Evolutionary conservation across 2,888 invertebrate genomes (phyloP).

Genomic region (Dryocosmus kuriphilus): DNA sequence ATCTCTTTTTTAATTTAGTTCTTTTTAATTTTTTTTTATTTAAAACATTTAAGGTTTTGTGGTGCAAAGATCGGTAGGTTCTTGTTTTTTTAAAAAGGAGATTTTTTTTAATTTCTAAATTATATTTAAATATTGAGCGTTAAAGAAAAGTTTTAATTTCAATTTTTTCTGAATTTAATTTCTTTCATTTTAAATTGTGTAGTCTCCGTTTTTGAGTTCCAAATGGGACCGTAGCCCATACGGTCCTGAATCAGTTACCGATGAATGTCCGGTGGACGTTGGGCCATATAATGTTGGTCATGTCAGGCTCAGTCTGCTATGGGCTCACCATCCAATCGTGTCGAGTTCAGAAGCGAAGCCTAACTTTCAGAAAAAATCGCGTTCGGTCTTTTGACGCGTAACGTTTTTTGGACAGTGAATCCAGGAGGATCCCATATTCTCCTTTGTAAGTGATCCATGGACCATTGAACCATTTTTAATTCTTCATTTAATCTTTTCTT

Average conservation of each 20-base stretch:
- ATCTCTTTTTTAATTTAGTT: too few species aligned
- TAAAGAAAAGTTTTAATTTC: too few species aligned
- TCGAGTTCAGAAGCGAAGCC: conserved; percentile 34
- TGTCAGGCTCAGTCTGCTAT: conserved; percentile 66
- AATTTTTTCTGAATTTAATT: too few species aligned
- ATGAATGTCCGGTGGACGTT: conserved; percentile 62
- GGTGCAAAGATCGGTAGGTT: too few species aligned
- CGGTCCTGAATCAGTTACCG: conserved; percentile 61
- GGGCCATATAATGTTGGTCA: conserved; percentile 60
- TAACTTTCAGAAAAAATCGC: conserved; percentile 10
- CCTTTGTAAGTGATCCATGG: conserved; percentile 32
- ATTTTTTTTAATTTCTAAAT: too few species aligned
- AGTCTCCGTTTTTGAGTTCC: background rate
- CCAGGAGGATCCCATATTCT: conserved; percentile 24
- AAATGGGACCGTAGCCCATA: conserved; percentile 49
- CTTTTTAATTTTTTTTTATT: too few species aligned
- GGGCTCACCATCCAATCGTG: conserved; percentile 62
- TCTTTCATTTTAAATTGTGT: too few species aligned
- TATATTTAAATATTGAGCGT: too few species aligned
- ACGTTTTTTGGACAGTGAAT: conserved; percentile 30
- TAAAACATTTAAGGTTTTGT: too few species aligned
- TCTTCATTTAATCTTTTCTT: background rate
- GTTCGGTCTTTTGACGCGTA: conserved; percentile 22
- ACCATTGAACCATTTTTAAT: background rate
- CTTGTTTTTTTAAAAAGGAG: too few species aligned